These are phyloP conservation scores for Mustela lutreola DNA, from an alignment of 2,113 vertebrate genomes.

Conservation along the genomic window DNA sequence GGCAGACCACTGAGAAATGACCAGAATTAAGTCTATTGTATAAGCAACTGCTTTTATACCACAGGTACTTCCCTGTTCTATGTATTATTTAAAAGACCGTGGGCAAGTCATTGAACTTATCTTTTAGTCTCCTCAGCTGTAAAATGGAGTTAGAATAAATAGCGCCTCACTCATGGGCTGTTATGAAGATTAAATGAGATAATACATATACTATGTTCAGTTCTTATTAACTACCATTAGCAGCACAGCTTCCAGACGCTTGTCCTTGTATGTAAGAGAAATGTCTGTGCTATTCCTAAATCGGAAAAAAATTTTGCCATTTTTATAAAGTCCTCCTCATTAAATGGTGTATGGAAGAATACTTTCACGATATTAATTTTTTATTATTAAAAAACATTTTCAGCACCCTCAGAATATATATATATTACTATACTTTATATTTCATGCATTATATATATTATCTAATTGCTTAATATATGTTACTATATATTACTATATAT, in stretches of 20 bases:
- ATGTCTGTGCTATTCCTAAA: background rate
- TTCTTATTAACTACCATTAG: background rate
- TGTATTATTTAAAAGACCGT: background rate
- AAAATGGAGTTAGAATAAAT: background rate
- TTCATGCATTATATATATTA: background rate
- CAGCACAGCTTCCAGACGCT: background rate
- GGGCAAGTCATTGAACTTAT: background rate
- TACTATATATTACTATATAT: background rate
- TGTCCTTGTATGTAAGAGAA: background rate
- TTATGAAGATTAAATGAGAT: background rate
- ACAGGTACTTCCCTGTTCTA: background rate
- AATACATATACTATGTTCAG: background rate
- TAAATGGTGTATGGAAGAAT: background rate
- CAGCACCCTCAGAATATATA: background rate
- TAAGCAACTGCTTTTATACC: background rate
- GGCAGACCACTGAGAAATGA: background rate
- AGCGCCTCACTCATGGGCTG: background rate
- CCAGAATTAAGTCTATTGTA: background rate
- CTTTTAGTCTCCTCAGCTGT: background rate
- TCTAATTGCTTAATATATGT: background rate
- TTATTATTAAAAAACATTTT: background rate
- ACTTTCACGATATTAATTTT: background rate
- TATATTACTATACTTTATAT: background rate
- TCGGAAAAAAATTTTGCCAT: background rate
- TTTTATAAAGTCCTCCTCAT: background rate